phyloP scores from a whole-genome alignment of 2,113 vertebrate genomes.

The Gopherus evgoodei region DNA sequence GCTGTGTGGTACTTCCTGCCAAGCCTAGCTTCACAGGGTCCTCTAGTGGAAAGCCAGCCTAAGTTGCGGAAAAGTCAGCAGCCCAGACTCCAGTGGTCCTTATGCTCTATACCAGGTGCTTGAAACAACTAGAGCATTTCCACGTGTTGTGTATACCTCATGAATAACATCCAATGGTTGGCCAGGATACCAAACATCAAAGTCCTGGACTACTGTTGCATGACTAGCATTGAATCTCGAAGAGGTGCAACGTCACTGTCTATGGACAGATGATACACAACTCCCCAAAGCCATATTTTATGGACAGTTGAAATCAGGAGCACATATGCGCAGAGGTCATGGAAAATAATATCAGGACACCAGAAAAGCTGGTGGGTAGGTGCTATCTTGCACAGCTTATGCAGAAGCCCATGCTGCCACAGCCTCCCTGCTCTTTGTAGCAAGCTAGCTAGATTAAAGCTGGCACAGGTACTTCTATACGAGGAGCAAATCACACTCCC shows the following conservation, averaged over 20 bases:
- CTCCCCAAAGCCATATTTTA: background rate
- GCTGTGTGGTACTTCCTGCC: background rate
- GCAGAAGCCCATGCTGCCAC: too few species aligned
- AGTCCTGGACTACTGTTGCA: background rate
- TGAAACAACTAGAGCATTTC: background rate
- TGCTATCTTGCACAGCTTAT: too few species aligned
- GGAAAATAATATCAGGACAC: background rate
- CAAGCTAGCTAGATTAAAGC: too few species aligned
- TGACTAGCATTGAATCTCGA: background rate
- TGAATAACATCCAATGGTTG: background rate
- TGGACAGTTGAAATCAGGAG: background rate
- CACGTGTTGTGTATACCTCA: background rate
- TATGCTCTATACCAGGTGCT: background rate
- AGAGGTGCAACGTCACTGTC: background rate
- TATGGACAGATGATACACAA: background rate
- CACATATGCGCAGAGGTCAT: too few species aligned
- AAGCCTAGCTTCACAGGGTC: background rate
- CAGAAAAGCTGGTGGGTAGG: background rate
- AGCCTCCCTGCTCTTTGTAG: too few species aligned
- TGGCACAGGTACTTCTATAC: too few species aligned
- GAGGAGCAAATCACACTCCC: too few species aligned
- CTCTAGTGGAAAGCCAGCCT: too few species aligned
- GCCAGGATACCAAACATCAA: background rate
- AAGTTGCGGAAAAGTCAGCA: too few species aligned
- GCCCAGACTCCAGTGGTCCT: too few species aligned